Percentiles rank a stretch among this genome's conserved stretches.
phyloP scores from a whole-genome alignment of 2,113 vertebrate genomes.

The Phalacrocorax brasilianus region DNA sequence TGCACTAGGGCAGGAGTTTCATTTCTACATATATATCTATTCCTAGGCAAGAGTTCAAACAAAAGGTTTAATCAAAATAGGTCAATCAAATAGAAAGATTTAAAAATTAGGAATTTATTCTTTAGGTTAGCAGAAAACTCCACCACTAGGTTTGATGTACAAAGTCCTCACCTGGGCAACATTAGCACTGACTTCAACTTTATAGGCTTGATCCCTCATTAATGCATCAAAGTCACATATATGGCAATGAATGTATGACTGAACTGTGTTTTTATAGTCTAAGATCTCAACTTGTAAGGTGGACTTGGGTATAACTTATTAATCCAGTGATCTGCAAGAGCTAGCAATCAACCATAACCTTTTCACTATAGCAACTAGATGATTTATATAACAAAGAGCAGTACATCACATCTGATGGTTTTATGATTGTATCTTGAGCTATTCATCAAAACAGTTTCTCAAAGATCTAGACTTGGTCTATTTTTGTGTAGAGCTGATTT shows the following conservation, averaged over 20 bases:
- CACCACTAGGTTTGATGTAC: neutral
- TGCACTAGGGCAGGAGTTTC: neutral
- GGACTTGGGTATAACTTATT: neutral
- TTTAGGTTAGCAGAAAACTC: neutral
- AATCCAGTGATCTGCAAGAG: constrained; percentile 30
- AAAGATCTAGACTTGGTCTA: constrained; percentile 7
- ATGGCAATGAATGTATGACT: neutral
- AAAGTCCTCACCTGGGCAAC: neutral
- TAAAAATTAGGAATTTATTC: neutral
- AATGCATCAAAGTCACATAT: neutral
- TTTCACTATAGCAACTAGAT: constrained; percentile 21
- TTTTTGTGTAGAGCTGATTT: constrained; percentile 34
- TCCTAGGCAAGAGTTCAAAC: neutral
- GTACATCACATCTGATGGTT: constrained; percentile 42
- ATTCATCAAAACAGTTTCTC: constrained; percentile 47
- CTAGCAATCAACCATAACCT: constrained; percentile 21
- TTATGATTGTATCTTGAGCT: constrained; percentile 34
- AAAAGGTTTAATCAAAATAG: neutral
- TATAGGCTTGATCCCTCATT: neutral
- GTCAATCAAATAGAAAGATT: neutral
- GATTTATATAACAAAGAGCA: constrained; percentile 34
- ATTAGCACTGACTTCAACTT: neutral
- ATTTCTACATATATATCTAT: neutral
- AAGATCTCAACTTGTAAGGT: neutral
- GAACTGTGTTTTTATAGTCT: neutral